phyloP scores from a whole-genome alignment of 2,888 invertebrate species.

The Pammene aurita region DNA sequence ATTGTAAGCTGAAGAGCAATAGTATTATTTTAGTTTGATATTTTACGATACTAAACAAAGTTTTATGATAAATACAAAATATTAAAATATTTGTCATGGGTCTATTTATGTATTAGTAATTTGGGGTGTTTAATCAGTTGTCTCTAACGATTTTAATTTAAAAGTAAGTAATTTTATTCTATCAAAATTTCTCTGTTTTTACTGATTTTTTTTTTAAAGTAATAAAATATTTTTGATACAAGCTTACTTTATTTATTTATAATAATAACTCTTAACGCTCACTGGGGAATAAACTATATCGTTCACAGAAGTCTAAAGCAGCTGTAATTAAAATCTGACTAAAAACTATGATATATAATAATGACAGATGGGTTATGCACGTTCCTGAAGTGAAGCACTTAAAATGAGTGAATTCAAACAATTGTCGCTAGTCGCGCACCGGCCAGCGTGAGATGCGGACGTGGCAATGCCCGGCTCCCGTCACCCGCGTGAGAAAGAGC shows the following conservation, averaged over 20 bases:
- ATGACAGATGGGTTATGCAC: no score
- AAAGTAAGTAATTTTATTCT: no score
- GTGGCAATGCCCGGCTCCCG: no score
- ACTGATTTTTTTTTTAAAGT: no score
- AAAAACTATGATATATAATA: no score
- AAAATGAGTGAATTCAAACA: no score
- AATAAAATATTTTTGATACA: neutral
- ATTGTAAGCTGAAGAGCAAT: constrained; percentile 1
- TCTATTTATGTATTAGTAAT: neutral
- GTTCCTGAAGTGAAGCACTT: no score
- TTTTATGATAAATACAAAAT: neutral
- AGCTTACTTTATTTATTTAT: neutral
- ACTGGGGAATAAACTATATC: neutral
- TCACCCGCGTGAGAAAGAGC: no score
- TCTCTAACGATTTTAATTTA: neutral
- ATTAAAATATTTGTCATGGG: neutral
- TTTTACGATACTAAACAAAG: neutral
- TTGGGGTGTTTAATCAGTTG: neutral
- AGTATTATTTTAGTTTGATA: neutral
- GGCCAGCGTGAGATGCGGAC: no score
- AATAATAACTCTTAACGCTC: neutral
- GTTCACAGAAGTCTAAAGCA: constrained; percentile 12
- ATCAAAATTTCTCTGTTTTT: no score
- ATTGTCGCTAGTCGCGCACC: no score
- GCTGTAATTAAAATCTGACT: constrained; percentile 14